Evolutionary conservation across 2,797 vertebrate species (phyloP).

Genomic region (Sebastiscus tertius): DNA sequence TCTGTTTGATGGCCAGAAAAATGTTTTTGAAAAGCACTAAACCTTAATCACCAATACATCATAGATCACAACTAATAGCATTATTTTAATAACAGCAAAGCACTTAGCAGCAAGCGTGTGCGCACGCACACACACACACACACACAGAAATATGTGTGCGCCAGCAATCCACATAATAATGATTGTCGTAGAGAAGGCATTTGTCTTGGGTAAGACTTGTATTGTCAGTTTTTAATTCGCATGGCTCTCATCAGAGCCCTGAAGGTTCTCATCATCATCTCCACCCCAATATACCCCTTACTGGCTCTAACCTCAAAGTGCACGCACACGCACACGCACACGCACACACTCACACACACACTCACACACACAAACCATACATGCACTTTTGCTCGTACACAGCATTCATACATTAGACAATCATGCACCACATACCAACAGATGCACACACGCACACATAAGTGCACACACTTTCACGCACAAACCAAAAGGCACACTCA

Average conservation of each 20-base stretch:
- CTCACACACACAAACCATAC: background rate
- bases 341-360: background rate
- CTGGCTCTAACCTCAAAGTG: conserved; percentile 30
- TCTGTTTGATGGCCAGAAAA: conserved; percentile 26
- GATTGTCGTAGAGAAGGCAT: conserved; percentile 52
- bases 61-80: conserved; percentile 59
- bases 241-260: conserved; percentile 70
- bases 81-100: conserved; percentile 63
- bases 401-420: background rate
- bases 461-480: background rate
- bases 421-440: conserved; percentile 8
- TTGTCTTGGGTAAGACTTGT: conserved; percentile 68
- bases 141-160: background rate
- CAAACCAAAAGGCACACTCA: background rate
- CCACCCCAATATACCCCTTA: conserved; percentile 58
- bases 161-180: conserved; percentile 48
- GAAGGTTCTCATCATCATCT: conserved; percentile 69
- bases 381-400: background rate
- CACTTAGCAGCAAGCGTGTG: background rate
- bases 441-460: background rate
- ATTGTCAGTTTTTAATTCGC: conserved; percentile 77
- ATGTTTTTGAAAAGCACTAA: conserved; percentile 28
- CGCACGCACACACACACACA: background rate
- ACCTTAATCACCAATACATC: conserved; percentile 56
- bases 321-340: background rate